A percentile compares a stretch with the other conserved stretches of the same genome.
These are phyloP conservation scores for Phocoena sinus DNA, from an alignment of 2,113 vertebrate genomes.

Conservation along the genomic window DNA sequence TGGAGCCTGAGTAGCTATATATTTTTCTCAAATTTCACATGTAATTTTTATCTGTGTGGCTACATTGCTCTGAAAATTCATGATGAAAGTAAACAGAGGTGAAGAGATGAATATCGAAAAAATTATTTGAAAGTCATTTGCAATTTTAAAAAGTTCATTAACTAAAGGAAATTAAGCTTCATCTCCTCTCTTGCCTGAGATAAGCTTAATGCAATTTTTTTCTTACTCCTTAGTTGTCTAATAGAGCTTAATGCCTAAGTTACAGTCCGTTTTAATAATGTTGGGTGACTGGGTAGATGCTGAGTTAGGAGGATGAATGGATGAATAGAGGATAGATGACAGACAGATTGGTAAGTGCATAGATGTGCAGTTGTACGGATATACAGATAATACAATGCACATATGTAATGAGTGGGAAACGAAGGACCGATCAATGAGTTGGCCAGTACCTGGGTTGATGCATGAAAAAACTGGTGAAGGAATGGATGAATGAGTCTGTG, in stretches of 20 bases:
- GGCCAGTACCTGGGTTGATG: neutral
- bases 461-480: neutral
- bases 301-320: neutral
- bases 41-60: neutral
- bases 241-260: neutral
- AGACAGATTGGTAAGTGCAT: neutral
- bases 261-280: neutral
- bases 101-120: neutral
- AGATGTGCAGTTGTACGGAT: rapidly evolving
- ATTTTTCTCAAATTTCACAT: neutral
- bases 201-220: neutral
- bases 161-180: neutral
- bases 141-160: neutral
- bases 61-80: neutral
- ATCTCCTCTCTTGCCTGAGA: neutral
- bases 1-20: neutral
- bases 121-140: neutral
- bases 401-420: neutral
- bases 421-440: neutral
- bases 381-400: neutral
- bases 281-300: neutral
- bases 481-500: neutral
- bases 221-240: neutral
- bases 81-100: neutral
- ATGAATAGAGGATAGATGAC: neutral